phyloP scores from a whole-genome alignment of 2,113 vertebrate genomes.

The Mixornis gularis region DNA sequence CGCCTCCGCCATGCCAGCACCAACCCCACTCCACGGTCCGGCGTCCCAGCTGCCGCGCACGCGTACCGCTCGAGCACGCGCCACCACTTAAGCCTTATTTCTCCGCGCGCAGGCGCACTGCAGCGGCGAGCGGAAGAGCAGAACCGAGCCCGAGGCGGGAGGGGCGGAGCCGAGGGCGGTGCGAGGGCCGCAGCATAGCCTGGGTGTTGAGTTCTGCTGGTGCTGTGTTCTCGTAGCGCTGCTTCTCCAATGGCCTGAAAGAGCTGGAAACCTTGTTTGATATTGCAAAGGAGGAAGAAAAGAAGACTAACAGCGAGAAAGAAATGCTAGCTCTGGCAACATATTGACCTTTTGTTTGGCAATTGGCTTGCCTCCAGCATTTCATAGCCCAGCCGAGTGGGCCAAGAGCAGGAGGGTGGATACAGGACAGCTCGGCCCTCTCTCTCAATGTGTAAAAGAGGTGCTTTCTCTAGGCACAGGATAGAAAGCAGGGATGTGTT shows the following conservation, averaged over 20 bases:
- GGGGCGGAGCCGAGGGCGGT: not conserved
- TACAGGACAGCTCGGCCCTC: fast-evolving
- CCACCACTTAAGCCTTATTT: fast-evolving
- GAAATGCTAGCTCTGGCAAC: not conserved
- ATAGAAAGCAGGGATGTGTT: not conserved
- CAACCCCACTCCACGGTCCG: fast-evolving
- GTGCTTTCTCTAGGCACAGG: not conserved
- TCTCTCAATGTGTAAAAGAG: fast-evolving
- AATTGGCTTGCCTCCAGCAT: fast-evolving
- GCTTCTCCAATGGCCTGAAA: fast-evolving
- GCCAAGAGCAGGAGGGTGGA: not conserved
- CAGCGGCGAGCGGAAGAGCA: fast-evolving
- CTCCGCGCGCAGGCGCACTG: not conserved
- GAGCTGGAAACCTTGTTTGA: no score
- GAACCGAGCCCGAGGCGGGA: fast-evolving
- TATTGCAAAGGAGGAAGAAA: no score
- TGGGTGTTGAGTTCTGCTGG: fast-evolving
- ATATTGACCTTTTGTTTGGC: not conserved
- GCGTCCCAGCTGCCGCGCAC: not conserved
- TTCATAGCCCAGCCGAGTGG: fast-evolving
- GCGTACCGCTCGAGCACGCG: not conserved
- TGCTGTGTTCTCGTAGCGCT: fast-evolving
- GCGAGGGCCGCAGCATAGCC: fast-evolving
- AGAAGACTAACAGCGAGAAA: not conserved
- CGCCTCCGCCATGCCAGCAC: conserved; percentile 20